Evolutionary conservation across 1,140 invertebrate genomes (phyloP), one percentile per base, ranked within the genome.

Genomic region (Drosophila truncata): DNA sequence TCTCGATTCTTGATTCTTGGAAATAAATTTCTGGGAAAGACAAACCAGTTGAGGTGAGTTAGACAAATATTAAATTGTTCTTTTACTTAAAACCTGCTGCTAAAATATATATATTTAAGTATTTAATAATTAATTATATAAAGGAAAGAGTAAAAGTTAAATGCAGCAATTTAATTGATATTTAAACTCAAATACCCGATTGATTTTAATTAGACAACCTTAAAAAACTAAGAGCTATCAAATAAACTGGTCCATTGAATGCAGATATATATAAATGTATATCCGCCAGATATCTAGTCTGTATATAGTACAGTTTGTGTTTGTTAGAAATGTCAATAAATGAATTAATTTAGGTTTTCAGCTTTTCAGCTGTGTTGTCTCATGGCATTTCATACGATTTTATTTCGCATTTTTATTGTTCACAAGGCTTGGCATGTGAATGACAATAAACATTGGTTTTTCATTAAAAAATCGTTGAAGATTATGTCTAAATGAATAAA

Each of bases 281-380:
- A 59, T 61, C 14, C 29, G 31, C 58, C 29, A 37, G 23, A 49
- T 37, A 35, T 61, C 23, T 31, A 60, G 25, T 23, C 16, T 57
- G 14, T 35, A 29, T 41, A 20, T 6, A 18, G 6, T 14, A 18
- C 13, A n/a, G 25, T 20, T 59, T 59, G n/a, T 42, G 37, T 49
- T 33, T 18, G n/a, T 37, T 71, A 57, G 44, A 85, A 85, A 74
- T 85, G 82, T 82, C 82, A 82, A 74, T 60, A 64, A 65, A 79
- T 79, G 78, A 61, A 73, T 85, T 67, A 25, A 65, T 78, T 57
- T 27, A 16, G 47, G 42, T 50, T 55, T 70, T 70, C 33, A 33
- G 50, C 31, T 42, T 54, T 37, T 60, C 50, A 54, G 33, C 60
- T 57, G 16, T n/a, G 18, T 33, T 52, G 39, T 37, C 55, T 59